phyloP scores from a whole-genome alignment of 2,888 invertebrate genomes.

The Aricia artaxerxes region DNA sequence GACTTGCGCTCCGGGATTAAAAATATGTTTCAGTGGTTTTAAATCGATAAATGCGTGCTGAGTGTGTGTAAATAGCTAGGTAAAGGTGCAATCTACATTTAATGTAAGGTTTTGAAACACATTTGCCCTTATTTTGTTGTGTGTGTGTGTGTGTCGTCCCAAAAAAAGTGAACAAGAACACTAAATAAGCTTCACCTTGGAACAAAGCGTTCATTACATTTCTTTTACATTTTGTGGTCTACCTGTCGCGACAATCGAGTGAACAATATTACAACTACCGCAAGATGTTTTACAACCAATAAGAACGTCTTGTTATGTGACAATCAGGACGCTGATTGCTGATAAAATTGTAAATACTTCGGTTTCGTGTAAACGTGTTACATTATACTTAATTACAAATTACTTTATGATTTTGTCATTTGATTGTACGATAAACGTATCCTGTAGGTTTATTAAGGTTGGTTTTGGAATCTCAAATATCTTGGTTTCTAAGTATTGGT shows the following conservation, averaged over 20 bases:
- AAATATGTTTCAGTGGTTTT: no score
- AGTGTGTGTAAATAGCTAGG: no score
- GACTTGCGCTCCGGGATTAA: no score
- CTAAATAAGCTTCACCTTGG: no score
- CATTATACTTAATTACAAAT: conserved; percentile 23
- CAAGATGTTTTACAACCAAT: neutral
- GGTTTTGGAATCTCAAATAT: neutral
- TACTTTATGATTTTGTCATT: conserved; percentile 19
- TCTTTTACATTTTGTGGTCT: no score
- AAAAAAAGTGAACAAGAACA: no score
- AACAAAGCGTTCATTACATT: no score
- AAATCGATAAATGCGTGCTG: no score
- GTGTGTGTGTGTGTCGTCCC: no score
- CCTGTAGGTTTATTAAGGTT: conserved; percentile 29
- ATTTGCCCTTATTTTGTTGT: no score
- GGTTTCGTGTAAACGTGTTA: conserved; percentile 17
- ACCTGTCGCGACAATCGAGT: neutral
- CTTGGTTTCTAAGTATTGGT: neutral
- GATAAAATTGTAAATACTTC: conserved; percentile 15
- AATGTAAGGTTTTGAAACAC: no score
- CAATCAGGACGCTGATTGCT: neutral
- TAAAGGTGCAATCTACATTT: no score
- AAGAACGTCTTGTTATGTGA: conserved; percentile 11
- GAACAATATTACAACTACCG: neutral
- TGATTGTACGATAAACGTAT: conserved; percentile 31